A percentile compares a stretch with the other conserved stretches of the same genome.
Conservation (phyloP, 1,140 invertebrate genomes). For the Rhizoglyphus robini region DNA sequence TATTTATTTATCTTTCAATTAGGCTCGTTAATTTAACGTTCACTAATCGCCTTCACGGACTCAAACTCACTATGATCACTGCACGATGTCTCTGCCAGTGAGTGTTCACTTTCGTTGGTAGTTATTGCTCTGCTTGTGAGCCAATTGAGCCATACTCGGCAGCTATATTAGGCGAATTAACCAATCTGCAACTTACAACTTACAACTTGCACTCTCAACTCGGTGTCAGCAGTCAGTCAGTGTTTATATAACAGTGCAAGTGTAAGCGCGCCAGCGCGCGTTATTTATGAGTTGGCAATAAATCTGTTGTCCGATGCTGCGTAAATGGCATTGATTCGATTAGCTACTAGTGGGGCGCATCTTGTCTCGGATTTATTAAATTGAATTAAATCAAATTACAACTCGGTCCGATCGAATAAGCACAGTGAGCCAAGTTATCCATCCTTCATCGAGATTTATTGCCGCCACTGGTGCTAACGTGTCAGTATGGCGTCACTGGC, state of each 20-base stretch:
- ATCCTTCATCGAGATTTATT: too few species aligned
- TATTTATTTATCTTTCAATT: conserved; percentile 14
- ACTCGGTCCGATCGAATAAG: too few species aligned
- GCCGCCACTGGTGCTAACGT: too few species aligned
- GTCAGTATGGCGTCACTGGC: too few species aligned
- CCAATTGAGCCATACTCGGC: background rate
- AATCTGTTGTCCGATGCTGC: background rate
- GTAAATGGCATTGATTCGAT: background rate
- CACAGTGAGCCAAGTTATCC: too few species aligned
- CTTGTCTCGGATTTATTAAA: too few species aligned
- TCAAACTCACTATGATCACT: background rate
- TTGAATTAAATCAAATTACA: too few species aligned
- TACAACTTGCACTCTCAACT: too few species aligned
- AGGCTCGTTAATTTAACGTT: conserved; percentile 6
- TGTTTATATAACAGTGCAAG: background rate
- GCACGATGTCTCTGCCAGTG: background rate
- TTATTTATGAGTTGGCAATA: conserved; percentile 9
- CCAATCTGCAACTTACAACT: background rate
- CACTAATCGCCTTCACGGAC: background rate
- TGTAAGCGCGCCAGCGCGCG: background rate
- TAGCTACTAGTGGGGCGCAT: too few species aligned
- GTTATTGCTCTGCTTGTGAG: background rate
- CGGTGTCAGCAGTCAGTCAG: background rate
- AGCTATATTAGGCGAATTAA: conserved; percentile 5
- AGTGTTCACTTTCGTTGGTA: background rate